Evolutionary conservation across 2,797 vertebrate species (phyloP).

Genomic region (Pelobates cultripes): DNA sequence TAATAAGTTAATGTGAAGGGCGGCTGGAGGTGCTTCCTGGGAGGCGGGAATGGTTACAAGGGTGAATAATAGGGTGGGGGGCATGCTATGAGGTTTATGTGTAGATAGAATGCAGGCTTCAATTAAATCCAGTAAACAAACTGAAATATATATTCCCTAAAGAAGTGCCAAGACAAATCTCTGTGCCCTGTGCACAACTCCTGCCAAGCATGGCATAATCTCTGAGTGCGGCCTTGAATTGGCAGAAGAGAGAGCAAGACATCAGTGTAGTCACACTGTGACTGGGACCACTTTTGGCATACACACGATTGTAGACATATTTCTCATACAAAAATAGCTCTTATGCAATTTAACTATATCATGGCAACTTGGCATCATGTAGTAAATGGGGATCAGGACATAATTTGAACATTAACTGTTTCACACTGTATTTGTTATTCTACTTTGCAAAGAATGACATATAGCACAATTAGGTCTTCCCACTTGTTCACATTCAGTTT

Average conservation of each 20-base stretch:
- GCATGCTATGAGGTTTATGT: not conserved
- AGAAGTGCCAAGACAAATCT: constrained; percentile 21
- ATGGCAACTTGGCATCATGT: too few relatives aligned
- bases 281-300: too few relatives aligned
- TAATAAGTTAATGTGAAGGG: constrained; percentile 16
- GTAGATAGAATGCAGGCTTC: not conserved
- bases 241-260: constrained; percentile 8
- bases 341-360: too few relatives aligned
- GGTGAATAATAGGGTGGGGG: not conserved
- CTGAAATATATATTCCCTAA: constrained; percentile 26
- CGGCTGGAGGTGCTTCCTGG: not conserved
- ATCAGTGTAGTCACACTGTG: not conserved
- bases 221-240: constrained; percentile 24
- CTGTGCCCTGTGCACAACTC: not conserved
- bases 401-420: too few relatives aligned
- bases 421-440: too few relatives aligned
- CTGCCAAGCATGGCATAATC: not conserved
- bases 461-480: too few relatives aligned
- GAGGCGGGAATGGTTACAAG: not conserved
- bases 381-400: too few relatives aligned
- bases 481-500: too few relatives aligned
- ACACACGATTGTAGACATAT: too few relatives aligned
- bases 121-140: constrained; percentile 50
- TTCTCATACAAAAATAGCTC: too few relatives aligned
- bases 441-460: too few relatives aligned